Evolutionary conservation across 2,797 vertebrate genomes (phyloP).

Genomic region (Labeo calbasu): DNA sequence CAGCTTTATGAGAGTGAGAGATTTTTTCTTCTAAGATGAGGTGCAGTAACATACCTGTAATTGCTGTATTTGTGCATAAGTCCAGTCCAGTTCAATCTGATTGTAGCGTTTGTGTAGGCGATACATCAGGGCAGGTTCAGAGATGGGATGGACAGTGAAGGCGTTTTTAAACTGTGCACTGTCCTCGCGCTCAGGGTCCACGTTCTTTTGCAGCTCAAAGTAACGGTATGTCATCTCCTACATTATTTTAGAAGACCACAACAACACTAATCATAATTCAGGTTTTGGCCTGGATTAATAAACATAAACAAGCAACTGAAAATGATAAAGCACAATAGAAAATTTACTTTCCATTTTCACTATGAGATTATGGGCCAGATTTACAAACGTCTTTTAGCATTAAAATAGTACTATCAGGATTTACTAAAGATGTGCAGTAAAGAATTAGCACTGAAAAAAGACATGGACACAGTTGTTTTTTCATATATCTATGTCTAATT

Average conservation of each 20-base stretch:
- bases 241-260: slow-evolving; percentile 48
- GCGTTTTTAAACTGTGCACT: slow-evolving; percentile 84
- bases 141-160: slow-evolving; percentile 88
- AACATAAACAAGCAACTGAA: not conserved
- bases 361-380: not conserved
- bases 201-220: slow-evolving; percentile 92
- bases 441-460: too few relatives aligned
- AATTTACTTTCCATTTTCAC: not conserved
- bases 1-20: not conserved
- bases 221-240: slow-evolving; percentile 91
- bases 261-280: not conserved
- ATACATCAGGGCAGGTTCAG: slow-evolving; percentile 91
- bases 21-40: not conserved
- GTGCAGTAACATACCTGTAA: slow-evolving; percentile 84
- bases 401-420: too few relatives aligned
- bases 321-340: not conserved
- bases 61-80: slow-evolving; percentile 88
- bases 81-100: slow-evolving; percentile 88
- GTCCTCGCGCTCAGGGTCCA: slow-evolving; percentile 89
- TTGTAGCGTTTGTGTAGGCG: slow-evolving; percentile 93
- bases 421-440: too few relatives aligned
- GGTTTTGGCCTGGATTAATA: not conserved
- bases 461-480: too few relatives aligned
- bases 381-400: too few relatives aligned
- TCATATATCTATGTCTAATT: not conserved